Conservation (phyloP, 1,140 invertebrate species). For the Hyles euphorbiae region DNA sequence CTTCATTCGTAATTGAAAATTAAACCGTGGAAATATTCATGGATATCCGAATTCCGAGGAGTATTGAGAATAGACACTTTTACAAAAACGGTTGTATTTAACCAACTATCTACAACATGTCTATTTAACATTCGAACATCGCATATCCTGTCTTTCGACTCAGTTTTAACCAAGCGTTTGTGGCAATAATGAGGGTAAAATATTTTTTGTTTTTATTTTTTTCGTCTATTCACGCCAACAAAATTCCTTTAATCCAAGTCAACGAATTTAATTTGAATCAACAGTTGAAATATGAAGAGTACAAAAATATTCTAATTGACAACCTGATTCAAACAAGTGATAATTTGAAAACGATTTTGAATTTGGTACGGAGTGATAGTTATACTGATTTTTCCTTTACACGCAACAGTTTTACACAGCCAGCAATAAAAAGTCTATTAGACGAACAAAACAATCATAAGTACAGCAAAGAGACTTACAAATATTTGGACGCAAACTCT, state of each 20-base stretch:
- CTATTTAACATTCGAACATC: not conserved
- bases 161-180: too few species aligned
- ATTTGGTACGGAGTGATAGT: conserved; percentile 2
- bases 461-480: too few species aligned
- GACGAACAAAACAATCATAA: too few species aligned
- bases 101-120: not conserved
- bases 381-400: not conserved
- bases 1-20: too few species aligned
- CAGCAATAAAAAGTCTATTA: too few species aligned
- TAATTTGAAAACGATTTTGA: conserved; percentile 12
- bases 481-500: too few species aligned
- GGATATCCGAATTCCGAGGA: too few species aligned
- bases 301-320: conserved; percentile 14
- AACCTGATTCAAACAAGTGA: conserved; percentile 17
- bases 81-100: not conserved
- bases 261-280: conserved; percentile 5
- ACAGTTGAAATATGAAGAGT: not conserved
- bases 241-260: not conserved
- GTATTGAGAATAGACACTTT: too few species aligned
- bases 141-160: too few species aligned
- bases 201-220: not conserved
- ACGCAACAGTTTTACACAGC: too few species aligned
- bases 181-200: not conserved
- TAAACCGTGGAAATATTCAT: too few species aligned
- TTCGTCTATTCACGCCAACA: not conserved